Percentiles rank a stretch among this genome's conserved stretches.
These are phyloP conservation scores for Drosophila suzukii DNA, from an alignment of 1,140 invertebrate genomes.

Conservation along the genomic window DNA sequence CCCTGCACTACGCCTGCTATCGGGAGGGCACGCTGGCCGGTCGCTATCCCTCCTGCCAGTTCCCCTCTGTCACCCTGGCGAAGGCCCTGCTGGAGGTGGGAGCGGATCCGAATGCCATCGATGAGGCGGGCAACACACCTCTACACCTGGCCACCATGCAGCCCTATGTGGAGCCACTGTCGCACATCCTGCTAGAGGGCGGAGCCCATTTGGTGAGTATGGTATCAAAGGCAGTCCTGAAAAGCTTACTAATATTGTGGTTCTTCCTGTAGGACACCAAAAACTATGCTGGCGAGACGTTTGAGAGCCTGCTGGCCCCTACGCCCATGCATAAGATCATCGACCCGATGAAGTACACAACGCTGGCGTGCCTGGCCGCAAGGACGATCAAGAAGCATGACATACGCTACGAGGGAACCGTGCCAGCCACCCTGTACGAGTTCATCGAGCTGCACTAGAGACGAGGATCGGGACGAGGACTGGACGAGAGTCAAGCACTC, in stretches of 20 bases:
- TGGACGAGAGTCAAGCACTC: constrained; percentile 50
- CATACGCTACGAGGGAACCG: constrained; percentile 66
- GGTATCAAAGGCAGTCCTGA: background rate
- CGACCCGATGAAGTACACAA: constrained; percentile 92
- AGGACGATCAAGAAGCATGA: constrained; percentile 86
- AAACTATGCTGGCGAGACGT: constrained; percentile 92
- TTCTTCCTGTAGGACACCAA: constrained; percentile 87
- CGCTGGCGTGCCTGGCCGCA: constrained; percentile 92
- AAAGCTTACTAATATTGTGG: background rate
- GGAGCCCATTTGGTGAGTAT: constrained; percentile 90
- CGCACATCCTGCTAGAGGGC: constrained; percentile 89
- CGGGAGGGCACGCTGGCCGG: constrained; percentile 86
- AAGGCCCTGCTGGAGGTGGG: constrained; percentile 92
- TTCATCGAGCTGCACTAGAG: constrained; percentile 83
- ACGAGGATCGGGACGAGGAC: constrained; percentile 20
- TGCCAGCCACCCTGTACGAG: constrained; percentile 71
- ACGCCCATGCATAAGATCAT: constrained; percentile 88
- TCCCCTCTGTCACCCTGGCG: constrained; percentile 90
- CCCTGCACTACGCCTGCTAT: constrained; percentile 93
- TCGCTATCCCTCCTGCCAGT: constrained; percentile 90
- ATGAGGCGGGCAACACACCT: constrained; percentile 89
- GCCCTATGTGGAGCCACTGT: constrained; percentile 88
- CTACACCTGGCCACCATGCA: constrained; percentile 83
- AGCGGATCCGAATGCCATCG: constrained; percentile 90
- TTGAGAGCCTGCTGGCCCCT: constrained; percentile 88